Evolutionary conservation across 2,113 vertebrate species (phyloP).

Genomic region (Microcebus griseorufus): DNA sequence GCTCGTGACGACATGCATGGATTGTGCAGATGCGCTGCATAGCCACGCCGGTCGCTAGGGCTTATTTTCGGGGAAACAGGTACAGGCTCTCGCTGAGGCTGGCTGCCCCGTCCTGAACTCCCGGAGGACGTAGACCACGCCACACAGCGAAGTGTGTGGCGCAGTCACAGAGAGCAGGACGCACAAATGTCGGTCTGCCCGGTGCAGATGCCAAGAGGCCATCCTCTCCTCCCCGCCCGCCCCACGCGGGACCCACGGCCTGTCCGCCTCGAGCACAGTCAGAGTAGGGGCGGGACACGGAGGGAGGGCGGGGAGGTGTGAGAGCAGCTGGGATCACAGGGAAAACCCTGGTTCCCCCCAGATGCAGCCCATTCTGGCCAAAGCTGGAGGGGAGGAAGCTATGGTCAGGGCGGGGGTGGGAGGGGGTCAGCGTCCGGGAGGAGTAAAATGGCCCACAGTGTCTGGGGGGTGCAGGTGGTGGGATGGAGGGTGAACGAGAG

Average conservation of each 20-base stretch:
- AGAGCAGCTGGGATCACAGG: background rate
- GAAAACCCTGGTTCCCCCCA: rapidly evolving
- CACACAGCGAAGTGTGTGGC: rapidly evolving
- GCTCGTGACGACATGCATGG: too few relatives aligned
- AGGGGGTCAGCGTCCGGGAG: rapidly evolving
- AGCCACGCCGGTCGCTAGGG: too few relatives aligned
- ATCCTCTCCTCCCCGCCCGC: rapidly evolving
- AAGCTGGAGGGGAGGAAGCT: background rate
- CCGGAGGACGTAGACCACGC: rapidly evolving
- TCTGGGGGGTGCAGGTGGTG: background rate
- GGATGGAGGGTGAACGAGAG: rapidly evolving
- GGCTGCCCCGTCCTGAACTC: background rate
- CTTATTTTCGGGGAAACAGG: too few relatives aligned
- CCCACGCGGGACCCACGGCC: rapidly evolving
- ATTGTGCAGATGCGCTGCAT: too few relatives aligned
- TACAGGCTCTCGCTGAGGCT: background rate
- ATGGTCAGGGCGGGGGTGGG: background rate
- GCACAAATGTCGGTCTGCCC: rapidly evolving
- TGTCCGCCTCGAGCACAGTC: rapidly evolving
- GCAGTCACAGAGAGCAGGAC: rapidly evolving
- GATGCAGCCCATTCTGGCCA: background rate
- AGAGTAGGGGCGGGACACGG: background rate
- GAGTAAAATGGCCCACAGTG: background rate
- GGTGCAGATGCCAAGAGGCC: too few relatives aligned
- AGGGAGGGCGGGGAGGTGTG: background rate